These are phyloP conservation scores for Thymelicus acteon DNA, from an alignment of 2,888 invertebrate genomes.

Conservation along the genomic window DNA sequence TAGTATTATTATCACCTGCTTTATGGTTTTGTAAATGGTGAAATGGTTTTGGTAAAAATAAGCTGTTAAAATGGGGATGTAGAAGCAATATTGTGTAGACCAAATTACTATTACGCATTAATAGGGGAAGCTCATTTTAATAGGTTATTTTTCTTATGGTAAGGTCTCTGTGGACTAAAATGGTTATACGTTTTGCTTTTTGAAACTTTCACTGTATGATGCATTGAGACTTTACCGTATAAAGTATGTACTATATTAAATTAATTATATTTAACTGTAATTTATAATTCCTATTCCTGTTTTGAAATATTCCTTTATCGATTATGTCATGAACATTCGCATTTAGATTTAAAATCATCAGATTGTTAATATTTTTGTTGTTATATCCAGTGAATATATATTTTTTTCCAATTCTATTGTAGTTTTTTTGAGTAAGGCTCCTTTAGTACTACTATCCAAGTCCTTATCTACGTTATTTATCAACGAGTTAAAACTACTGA, in stretches of 20 bases:
- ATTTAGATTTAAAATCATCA: slow-evolving; percentile 51
- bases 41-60: neutral
- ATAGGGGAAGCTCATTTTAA: neutral
- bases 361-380: slow-evolving; percentile 67
- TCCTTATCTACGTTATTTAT: too few relatives aligned
- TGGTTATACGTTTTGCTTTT: neutral
- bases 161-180: neutral
- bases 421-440: slow-evolving; percentile 45
- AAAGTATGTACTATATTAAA: neutral
- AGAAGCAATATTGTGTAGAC: neutral
- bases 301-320: slow-evolving; percentile 32
- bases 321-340: slow-evolving; percentile 38
- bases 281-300: slow-evolving; percentile 32
- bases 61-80: neutral
- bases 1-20: neutral
- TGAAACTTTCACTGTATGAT: neutral
- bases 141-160: neutral
- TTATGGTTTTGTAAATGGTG: neutral
- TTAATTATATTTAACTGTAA: neutral
- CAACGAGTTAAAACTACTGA: too few relatives aligned
- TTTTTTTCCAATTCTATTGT: slow-evolving; percentile 61
- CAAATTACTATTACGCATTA: neutral
- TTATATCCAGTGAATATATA: slow-evolving; percentile 69
- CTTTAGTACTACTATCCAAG: neutral
- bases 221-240: slow-evolving; percentile 7